phyloP scores from a whole-genome alignment of 2,888 invertebrate genomes.

The Idaea aversata region DNA sequence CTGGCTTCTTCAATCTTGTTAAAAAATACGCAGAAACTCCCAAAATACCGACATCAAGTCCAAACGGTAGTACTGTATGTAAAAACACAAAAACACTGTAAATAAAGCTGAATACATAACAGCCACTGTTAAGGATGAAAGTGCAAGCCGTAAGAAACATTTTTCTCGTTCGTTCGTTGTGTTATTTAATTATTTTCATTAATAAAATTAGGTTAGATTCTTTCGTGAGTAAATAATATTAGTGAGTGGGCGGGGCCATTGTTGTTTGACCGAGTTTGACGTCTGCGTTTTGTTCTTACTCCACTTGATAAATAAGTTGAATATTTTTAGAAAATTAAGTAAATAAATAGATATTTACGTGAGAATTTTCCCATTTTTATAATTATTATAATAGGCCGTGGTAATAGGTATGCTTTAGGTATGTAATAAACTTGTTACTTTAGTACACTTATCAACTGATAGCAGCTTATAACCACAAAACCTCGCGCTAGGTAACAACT shows the following conservation, averaged over 20 bases:
- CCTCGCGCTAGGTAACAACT: too few species aligned
- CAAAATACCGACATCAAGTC: constrained; percentile 60
- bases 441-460: too few species aligned
- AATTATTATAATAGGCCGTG: too few species aligned
- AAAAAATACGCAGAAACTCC: constrained; percentile 61
- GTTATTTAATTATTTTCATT: constrained; percentile 31
- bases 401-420: too few species aligned
- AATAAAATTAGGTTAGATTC: constrained; percentile 40
- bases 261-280: neutral
- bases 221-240: constrained; percentile 55
- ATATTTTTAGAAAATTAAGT: too few species aligned
- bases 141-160: constrained; percentile 58
- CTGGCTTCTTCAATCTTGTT: constrained; percentile 61
- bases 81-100: constrained; percentile 50
- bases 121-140: constrained; percentile 46
- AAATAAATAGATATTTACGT: neutral
- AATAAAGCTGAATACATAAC: constrained; percentile 45
- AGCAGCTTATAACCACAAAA: too few species aligned
- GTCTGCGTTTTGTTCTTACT: neutral
- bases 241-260: constrained; percentile 44
- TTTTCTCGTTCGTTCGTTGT: constrained; percentile 56
- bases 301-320: neutral
- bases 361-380: too few species aligned
- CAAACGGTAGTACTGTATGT: constrained; percentile 66
- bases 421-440: too few species aligned